phyloP scores from a whole-genome alignment of 2,797 vertebrate genomes.

The Semaprochilodus insignis region DNA sequence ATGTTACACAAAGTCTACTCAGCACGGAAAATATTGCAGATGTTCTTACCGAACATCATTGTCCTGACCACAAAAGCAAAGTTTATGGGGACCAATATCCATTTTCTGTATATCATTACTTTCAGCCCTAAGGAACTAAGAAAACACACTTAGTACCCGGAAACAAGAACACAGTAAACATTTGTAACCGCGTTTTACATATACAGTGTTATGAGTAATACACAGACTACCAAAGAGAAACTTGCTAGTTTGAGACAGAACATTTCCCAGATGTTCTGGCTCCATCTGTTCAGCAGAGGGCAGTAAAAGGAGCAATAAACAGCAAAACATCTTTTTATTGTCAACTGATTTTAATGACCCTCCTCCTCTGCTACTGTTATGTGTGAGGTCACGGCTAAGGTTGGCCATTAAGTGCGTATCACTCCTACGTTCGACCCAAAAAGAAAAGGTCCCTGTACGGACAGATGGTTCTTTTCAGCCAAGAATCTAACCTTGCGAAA shows the following conservation, averaged over 20 bases:
- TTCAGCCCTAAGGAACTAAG: too few species aligned
- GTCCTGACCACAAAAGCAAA: too few species aligned
- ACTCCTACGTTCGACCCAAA: not conserved
- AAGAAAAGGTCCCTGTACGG: not conserved
- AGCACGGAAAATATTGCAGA: too few species aligned
- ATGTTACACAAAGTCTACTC: too few species aligned
- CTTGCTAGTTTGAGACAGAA: not conserved
- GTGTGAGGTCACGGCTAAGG: not conserved
- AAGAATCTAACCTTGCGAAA: not conserved
- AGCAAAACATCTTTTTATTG: not conserved
- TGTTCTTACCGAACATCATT: too few species aligned
- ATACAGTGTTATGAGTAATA: too few species aligned
- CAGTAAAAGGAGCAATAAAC: slow-evolving; percentile 11
- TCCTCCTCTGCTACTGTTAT: slow-evolving; percentile 1
- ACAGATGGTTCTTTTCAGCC: not conserved
- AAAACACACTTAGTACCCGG: too few species aligned
- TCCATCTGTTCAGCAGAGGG: slow-evolving; percentile 18
- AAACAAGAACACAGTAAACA: too few species aligned
- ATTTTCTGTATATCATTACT: too few species aligned
- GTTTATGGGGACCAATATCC: too few species aligned
- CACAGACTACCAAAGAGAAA: too few species aligned
- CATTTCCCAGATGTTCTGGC: not conserved
- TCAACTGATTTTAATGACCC: not conserved
- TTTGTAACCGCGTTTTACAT: too few species aligned
- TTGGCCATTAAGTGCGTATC: not conserved